Base-by-base conservation (phyloP, 2,113 vertebrate species). In the Ptilorrhoa leucosticta region DNA sequence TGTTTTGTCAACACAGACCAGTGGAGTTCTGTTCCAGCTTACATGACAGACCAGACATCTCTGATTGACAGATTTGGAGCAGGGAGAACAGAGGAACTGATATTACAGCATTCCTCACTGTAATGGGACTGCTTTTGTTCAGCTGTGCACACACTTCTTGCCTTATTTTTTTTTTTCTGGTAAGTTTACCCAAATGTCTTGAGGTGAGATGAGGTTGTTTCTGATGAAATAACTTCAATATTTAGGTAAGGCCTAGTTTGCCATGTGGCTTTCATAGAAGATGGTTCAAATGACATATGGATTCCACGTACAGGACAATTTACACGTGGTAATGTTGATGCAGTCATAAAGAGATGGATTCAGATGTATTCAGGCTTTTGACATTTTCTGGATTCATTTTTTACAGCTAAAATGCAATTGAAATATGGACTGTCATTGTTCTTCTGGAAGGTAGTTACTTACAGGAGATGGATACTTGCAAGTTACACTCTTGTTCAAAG, bases 41-140 rank as follows among this genome's bases (percentile, higher is more conserved):
- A 48, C 15, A 10, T 77, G 78, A 71, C 0, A 47, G 82, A 69
- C 45, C 79, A 79, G 82, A 79, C 57, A 87, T 76, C 35, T 84
- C 60, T 91, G 85, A 95, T 6, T 78, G 91, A 91, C 89, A 77
- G 89, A 94, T 88, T 53, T 60, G 48, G 82, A 93, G 87, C 84
- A 95, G 58, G n/a, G 33, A 83, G 50, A 68, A 48, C 1, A 5
- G 56, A 63, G 76, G 48, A 71, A 10, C 77, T 91, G 66, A 82
- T 70, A 42, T 75, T 53, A 24, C 13, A 42, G 20, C 19, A 15
- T 86, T 78, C 33, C 60, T 94, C 27, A 7, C 47, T 91, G 39
- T 75, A 64, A 48, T 35, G 72, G 22, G 21, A 56, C 30, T 75
- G 83, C 54, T 93, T 2, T 70, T 26, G 2, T 84, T 80, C 83